phyloP scores from a whole-genome alignment of 92 coral and sea anemone genomes.

The Desmophyllum pertusum region DNA sequence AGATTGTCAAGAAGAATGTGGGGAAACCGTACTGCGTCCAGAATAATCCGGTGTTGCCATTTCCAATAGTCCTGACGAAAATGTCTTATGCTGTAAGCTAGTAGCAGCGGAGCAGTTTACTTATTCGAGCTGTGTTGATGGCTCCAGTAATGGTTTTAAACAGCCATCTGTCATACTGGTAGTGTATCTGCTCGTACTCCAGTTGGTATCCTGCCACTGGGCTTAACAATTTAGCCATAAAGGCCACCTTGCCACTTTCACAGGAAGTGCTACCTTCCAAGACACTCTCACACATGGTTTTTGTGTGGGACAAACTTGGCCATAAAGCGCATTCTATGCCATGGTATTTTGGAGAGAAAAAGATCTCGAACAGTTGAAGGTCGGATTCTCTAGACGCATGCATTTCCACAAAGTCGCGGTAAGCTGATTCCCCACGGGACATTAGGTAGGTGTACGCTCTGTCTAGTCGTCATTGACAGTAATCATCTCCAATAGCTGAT shows the following conservation, averaged over 20 bases:
- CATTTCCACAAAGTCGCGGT: neutral
- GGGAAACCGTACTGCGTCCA: constrained; percentile 13
- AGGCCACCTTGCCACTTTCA: constrained; percentile 9
- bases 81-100: too few relatives aligned
- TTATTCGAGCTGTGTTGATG: too few relatives aligned
- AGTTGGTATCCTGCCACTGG: constrained; percentile 10
- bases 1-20: neutral
- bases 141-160: constrained; percentile 51
- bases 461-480: neutral
- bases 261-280: neutral
- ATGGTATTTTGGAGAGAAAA: neutral
- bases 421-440: neutral
- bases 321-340: constrained; percentile 34
- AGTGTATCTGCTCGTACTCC: constrained; percentile 32
- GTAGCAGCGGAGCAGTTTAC: too few relatives aligned
- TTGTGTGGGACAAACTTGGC: constrained; percentile 12
- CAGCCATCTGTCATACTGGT: constrained; percentile 38
- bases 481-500: neutral
- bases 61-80: constrained; percentile 4
- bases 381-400: neutral
- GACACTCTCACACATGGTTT: constrained; percentile 17
- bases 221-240: neutral
- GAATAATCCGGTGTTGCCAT: constrained; percentile 13
- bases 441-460: neutral
- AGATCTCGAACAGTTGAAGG: neutral